Conservation (phyloP, 2,797 vertebrate genomes). For the Cyprinodon diabolis region DNA sequence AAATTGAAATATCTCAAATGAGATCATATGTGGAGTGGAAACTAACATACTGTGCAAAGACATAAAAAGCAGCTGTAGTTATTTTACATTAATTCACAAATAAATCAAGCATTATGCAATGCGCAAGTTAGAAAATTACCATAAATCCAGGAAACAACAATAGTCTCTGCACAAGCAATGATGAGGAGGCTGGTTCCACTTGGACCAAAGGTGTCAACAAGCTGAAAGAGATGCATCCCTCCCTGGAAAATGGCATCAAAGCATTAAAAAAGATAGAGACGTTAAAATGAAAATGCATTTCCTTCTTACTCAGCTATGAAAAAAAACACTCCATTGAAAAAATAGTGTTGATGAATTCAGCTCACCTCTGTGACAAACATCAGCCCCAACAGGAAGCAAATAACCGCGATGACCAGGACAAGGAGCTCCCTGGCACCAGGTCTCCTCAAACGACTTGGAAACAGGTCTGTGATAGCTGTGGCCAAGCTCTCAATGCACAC, state of each 20-base stretch:
- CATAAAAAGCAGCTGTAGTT: neutral
- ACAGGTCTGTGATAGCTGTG: conserved; percentile 89
- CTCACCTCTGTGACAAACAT: conserved; percentile 82
- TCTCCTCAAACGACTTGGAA: conserved; percentile 84
- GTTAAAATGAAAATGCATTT: neutral
- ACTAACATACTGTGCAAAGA: neutral
- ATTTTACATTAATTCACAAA: neutral
- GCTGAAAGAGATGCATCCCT: conserved; percentile 66
- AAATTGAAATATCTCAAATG: neutral
- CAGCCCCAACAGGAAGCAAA: conserved; percentile 90
- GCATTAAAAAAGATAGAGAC: neutral
- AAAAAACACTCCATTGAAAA: neutral
- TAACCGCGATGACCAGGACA: conserved; percentile 80
- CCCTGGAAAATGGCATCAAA: conserved; percentile 58
- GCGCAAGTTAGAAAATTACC: conserved; percentile 42
- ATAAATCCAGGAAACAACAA: conserved; percentile 75
- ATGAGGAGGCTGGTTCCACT: conserved; percentile 67
- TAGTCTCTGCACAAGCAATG: conserved; percentile 72
- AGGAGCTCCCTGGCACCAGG: conserved; percentile 83
- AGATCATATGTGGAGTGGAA: too few species aligned
- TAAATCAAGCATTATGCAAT: neutral
- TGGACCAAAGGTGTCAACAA: conserved; percentile 70
- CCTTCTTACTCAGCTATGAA: neutral
- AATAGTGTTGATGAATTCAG: neutral
- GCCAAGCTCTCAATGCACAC: conserved; percentile 93